Conservation (phyloP, 2,113 vertebrate species). For the Neomonachus schauinslandi region DNA sequence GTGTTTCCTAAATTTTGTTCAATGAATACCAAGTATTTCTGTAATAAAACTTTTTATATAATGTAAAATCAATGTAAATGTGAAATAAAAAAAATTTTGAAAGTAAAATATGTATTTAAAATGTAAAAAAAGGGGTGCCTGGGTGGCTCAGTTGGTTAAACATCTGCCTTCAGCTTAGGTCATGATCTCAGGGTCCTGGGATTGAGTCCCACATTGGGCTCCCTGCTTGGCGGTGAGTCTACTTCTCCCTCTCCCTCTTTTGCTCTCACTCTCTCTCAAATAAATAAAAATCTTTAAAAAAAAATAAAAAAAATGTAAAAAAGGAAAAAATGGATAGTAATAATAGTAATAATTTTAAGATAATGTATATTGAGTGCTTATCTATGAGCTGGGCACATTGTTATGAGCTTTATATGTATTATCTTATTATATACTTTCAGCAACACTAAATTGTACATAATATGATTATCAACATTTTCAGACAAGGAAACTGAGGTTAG, state of each 20-base stretch:
- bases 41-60: background rate
- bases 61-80: background rate
- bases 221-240: background rate
- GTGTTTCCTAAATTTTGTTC: conserved; percentile 12
- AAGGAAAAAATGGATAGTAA: background rate
- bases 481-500: conserved; percentile 17
- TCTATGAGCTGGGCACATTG: background rate
- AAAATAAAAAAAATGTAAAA: background rate
- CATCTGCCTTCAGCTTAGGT: background rate
- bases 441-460: background rate
- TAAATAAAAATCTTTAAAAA: background rate
- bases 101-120: background rate
- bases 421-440: background rate
- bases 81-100: background rate
- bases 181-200: background rate
- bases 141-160: background rate
- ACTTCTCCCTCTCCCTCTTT: background rate
- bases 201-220: background rate
- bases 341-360: conserved; percentile 3
- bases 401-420: background rate
- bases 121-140: background rate
- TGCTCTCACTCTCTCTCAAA: background rate
- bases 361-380: background rate
- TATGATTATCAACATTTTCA: background rate
- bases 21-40: background rate